Conservation (phyloP, 2,888 invertebrate species). For the Drosophila monieri region DNA sequence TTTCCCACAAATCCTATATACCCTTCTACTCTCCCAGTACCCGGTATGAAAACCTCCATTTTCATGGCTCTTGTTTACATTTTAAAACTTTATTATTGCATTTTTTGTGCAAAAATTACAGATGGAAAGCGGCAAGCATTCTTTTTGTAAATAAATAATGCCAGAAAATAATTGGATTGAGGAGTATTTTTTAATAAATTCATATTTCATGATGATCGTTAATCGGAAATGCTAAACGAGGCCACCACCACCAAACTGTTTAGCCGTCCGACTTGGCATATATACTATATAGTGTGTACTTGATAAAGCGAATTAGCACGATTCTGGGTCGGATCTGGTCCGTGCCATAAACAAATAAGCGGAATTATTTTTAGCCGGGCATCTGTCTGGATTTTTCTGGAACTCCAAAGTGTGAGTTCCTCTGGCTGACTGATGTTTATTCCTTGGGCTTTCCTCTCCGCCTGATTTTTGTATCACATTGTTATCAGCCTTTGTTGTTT, state of each 20-base stretch:
- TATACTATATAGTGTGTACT: slow-evolving; percentile 23
- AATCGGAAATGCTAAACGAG: slow-evolving; percentile 50
- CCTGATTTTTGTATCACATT: slow-evolving; percentile 1
- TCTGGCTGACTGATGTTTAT: slow-evolving; percentile 4
- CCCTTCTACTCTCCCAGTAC: too few species aligned
- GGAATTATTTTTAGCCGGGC: slow-evolving; percentile 26
- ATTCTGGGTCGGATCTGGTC: slow-evolving; percentile 49
- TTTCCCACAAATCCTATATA: too few species aligned
- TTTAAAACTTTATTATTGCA: slow-evolving; percentile 40
- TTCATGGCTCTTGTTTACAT: slow-evolving; percentile 22
- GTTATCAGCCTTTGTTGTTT: slow-evolving; percentile 18
- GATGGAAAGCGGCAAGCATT: slow-evolving; percentile 23
- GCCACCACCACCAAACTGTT: slow-evolving; percentile 52
- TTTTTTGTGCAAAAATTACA: slow-evolving; percentile 6
- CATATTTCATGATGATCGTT: slow-evolving; percentile 4
- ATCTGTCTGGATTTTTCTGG: slow-evolving; percentile 36
- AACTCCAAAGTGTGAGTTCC: slow-evolving; percentile 15
- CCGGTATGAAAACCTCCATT: slow-evolving; percentile 8
- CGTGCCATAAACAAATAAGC: slow-evolving; percentile 23
- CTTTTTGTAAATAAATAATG: slow-evolving; percentile 53
- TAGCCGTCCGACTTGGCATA: slow-evolving; percentile 47
- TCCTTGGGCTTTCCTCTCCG: slow-evolving; percentile 46
- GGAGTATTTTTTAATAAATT: not conserved
- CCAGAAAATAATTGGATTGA: slow-evolving; percentile 17
- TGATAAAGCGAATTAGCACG: slow-evolving; percentile 58